These are phyloP conservation scores for Huso huso DNA, from an alignment of 2,797 vertebrate species.

Conservation along the genomic window DNA sequence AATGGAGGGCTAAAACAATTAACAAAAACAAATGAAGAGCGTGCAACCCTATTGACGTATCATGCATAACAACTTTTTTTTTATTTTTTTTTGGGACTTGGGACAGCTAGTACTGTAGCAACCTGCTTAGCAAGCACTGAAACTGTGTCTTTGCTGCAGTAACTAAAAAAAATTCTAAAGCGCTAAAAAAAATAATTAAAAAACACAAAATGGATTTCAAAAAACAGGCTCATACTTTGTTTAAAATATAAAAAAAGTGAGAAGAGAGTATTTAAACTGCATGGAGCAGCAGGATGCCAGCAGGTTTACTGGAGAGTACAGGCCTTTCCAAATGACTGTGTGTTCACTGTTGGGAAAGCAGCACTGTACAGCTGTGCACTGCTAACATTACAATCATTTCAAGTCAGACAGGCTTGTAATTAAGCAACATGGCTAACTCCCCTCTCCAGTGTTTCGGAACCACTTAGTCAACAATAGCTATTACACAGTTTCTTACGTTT, in stretches of 20 bases:
- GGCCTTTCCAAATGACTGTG: conserved; percentile 2
- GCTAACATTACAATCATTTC: conserved; percentile 7
- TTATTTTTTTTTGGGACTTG: no score
- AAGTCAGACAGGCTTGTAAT: conserved; percentile 10
- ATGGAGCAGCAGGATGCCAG: conserved; percentile 1
- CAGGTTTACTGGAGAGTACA: conserved; percentile 1
- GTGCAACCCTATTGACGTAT: no score
- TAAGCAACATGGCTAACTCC: not conserved
- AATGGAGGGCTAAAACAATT: no score
- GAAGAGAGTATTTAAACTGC: not conserved
- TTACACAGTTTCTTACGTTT: no score
- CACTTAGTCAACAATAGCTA: not conserved
- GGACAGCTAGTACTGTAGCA: no score
- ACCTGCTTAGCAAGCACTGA: no score
- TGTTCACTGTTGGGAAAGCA: conserved; percentile 4
- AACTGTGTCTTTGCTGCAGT: no score
- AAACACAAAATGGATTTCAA: not conserved
- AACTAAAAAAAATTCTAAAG: no score
- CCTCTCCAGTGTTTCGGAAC: not conserved
- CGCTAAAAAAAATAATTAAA: no score
- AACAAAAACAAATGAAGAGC: no score
- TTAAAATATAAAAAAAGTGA: not conserved
- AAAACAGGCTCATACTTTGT: not conserved
- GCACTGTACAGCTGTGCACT: conserved; percentile 8
- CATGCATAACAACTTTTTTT: no score